Evolutionary conservation across 2,888 invertebrate species (phyloP).

Genomic region (Monochamus alternatus): DNA sequence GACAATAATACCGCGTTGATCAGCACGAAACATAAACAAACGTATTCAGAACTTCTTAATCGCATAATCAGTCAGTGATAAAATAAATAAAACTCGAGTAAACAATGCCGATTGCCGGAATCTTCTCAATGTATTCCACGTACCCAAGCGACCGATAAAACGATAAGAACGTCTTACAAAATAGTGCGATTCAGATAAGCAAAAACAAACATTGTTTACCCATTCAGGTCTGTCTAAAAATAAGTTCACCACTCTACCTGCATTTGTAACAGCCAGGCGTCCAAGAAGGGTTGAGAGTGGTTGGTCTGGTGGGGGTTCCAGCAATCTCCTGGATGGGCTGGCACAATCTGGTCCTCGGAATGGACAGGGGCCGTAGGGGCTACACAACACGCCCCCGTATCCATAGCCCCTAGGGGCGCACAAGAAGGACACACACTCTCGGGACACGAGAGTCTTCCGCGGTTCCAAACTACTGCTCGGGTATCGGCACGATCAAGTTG

Average conservation of each 20-base stretch:
- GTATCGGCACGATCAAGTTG: background rate
- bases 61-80: constrained; percentile 3
- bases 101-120: background rate
- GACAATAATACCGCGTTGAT: no score
- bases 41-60: background rate
- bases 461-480: background rate
- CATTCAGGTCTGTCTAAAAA: constrained; percentile 3
- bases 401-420: constrained; percentile 66
- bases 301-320: constrained; percentile 68
- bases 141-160: background rate
- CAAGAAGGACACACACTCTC: constrained; percentile 52
- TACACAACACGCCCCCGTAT: constrained; percentile 69
- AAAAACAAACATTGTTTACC: background rate
- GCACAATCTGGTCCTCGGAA: constrained; percentile 70
- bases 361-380: constrained; percentile 67
- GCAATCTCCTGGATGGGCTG: constrained; percentile 68
- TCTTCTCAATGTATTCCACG: background rate
- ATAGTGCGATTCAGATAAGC: constrained; percentile 2
- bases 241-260: constrained; percentile 58
- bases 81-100: background rate
- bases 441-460: constrained; percentile 24
- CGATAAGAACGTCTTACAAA: background rate
- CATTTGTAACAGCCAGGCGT: constrained; percentile 68
- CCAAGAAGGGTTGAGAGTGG: constrained; percentile 67
- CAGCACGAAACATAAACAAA: background rate